phyloP scores from a whole-genome alignment of 1,140 invertebrate genomes.

The Agrypnia vestita region DNA sequence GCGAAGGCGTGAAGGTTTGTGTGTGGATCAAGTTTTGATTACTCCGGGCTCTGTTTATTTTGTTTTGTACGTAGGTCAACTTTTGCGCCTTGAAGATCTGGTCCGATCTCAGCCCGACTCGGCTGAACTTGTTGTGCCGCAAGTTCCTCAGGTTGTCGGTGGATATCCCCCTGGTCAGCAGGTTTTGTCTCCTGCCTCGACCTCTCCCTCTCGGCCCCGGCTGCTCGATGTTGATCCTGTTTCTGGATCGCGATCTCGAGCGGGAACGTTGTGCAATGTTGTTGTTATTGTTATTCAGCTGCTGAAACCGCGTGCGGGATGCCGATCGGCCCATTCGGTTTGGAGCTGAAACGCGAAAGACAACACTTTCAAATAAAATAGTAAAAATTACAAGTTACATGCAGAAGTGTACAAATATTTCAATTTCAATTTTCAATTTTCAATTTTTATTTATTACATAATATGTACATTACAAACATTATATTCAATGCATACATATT shows the following conservation, averaged over 20 bases:
- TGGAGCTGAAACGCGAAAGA: constrained; percentile 32
- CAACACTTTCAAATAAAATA: background rate
- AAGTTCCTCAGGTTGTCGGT: constrained; percentile 26
- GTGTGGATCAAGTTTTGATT: constrained; percentile 37
- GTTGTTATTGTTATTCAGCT: constrained; percentile 31
- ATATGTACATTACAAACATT: too few species aligned
- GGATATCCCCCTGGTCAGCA: constrained; percentile 40
- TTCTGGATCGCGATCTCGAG: constrained; percentile 42
- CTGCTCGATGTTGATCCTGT: background rate
- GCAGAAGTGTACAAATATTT: too few species aligned
- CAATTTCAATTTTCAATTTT: too few species aligned
- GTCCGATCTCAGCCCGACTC: constrained; percentile 50
- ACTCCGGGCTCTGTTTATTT: constrained; percentile 19
- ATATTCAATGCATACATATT: too few species aligned
- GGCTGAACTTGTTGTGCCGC: constrained; percentile 26
- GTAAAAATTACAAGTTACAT: too few species aligned
- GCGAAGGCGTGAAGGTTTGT: constrained; percentile 51
- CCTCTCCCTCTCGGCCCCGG: constrained; percentile 18
- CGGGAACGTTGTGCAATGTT: constrained; percentile 28
- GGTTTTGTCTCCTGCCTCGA: constrained; percentile 30
- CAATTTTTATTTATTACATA: too few species aligned
- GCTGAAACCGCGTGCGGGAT: constrained; percentile 47
- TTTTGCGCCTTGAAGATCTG: constrained; percentile 51
- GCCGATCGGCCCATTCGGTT: constrained; percentile 29
- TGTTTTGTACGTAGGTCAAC: constrained; percentile 31